These are phyloP conservation scores for Gopherus evgoodei DNA, from an alignment of 2,113 vertebrate genomes.

Conservation along the genomic window DNA sequence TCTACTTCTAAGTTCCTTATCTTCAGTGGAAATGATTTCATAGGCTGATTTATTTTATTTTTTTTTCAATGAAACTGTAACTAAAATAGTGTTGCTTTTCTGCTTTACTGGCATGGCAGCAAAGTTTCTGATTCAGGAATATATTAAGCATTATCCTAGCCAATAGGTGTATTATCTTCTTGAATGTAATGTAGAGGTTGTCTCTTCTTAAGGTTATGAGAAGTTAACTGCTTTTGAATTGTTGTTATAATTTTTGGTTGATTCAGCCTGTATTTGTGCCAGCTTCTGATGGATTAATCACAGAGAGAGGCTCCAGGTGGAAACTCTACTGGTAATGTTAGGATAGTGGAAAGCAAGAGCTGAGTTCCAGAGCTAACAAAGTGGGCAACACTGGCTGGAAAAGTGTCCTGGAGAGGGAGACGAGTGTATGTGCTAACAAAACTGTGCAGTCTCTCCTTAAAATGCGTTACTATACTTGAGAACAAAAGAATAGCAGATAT, in stretches of 20 bases:
- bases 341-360: neutral
- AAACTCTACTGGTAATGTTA: neutral
- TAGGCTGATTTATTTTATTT: neutral
- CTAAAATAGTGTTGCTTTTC: neutral
- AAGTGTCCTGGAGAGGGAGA: neutral
- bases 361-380: neutral
- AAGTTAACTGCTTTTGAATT: conserved; percentile 47
- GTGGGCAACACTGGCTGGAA: neutral
- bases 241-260: conserved; percentile 41
- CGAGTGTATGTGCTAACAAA: neutral
- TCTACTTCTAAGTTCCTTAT: conserved; percentile 30
- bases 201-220: conserved; percentile 43
- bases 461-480: neutral
- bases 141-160: conserved; percentile 5
- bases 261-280: conserved; percentile 1
- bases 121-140: neutral
- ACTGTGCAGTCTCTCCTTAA: neutral
- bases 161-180: neutral
- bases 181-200: conserved; percentile 6
- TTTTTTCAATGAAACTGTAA: neutral
- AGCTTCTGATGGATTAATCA: neutral
- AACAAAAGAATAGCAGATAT: neutral
- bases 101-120: neutral
- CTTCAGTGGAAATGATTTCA: conserved; percentile 21
- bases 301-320: conserved; percentile 34